Conservation (phyloP, 2,888 invertebrate genomes). For the Drosophila histrio region DNA sequence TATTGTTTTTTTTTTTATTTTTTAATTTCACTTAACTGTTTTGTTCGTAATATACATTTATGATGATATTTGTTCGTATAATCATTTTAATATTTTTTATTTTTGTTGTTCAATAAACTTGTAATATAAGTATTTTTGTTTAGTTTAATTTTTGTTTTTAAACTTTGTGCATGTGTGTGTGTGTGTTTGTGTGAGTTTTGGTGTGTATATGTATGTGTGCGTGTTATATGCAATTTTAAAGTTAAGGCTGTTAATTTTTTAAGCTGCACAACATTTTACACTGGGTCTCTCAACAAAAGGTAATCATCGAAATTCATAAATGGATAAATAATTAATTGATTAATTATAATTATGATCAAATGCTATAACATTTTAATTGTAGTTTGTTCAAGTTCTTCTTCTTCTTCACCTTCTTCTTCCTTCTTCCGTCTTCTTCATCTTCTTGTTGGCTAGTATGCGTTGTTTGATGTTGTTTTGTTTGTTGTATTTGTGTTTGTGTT, state of each 20-base stretch:
- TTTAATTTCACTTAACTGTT: slow-evolving; percentile 67
- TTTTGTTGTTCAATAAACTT: slow-evolving; percentile 49
- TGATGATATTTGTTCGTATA: slow-evolving; percentile 46
- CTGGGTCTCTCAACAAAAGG: slow-evolving; percentile 58
- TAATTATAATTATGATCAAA: slow-evolving; percentile 49
- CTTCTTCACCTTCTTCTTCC: slow-evolving; percentile 12
- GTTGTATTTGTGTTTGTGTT: slow-evolving; percentile 42
- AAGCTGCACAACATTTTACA: slow-evolving; percentile 61
- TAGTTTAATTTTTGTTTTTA: slow-evolving; percentile 45
- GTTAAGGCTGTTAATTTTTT: slow-evolving; percentile 33
- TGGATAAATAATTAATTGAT: slow-evolving; percentile 25
- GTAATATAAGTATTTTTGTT: slow-evolving; percentile 52
- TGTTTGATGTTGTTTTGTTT: slow-evolving; percentile 59
- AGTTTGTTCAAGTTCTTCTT: slow-evolving; percentile 27
- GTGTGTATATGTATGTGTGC: slow-evolving; percentile 11
- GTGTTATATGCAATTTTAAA: slow-evolving; percentile 19
- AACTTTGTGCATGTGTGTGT: slow-evolving; percentile 36
- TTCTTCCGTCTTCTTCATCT: slow-evolving; percentile 16
- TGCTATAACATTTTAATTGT: slow-evolving; percentile 39
- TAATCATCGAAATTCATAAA: slow-evolving; percentile 17
- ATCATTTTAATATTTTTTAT: slow-evolving; percentile 36
- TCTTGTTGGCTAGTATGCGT: slow-evolving; percentile 75
- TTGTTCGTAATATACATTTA: slow-evolving; percentile 59
- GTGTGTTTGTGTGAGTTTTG: slow-evolving; percentile 24
- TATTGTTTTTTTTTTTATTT: slow-evolving; percentile 36